Percentiles rank a stretch among this genome's conserved stretches.
phyloP scores from a whole-genome alignment of 2,797 vertebrate species.

The Chaenodraco wilsoni region DNA sequence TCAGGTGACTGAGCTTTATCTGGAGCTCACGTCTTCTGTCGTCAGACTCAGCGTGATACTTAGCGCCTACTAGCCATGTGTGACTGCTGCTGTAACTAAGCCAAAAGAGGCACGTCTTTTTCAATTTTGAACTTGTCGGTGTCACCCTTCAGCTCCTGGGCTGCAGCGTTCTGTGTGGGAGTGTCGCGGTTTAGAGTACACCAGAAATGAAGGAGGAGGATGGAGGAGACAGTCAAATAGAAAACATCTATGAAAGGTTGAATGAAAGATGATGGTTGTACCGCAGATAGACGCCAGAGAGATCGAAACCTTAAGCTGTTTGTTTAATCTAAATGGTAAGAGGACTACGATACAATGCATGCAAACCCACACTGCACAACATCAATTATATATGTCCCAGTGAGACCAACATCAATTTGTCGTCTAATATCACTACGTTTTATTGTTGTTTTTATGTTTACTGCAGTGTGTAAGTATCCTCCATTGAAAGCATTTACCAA shows the following conservation, averaged over 20 bases:
- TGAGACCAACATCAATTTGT: constrained; percentile 40
- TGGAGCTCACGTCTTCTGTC: constrained; percentile 43
- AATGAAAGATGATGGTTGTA: constrained; percentile 58
- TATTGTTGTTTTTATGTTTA: constrained; percentile 37
- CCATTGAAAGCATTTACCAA: constrained; percentile 12
- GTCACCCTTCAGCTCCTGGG: constrained; percentile 46
- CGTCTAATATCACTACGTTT: constrained; percentile 22
- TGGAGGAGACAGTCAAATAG: constrained; percentile 58
- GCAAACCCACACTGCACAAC: constrained; percentile 31
- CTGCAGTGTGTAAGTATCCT: background rate
- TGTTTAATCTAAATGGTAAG: constrained; percentile 48
- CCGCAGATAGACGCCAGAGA: constrained; percentile 46
- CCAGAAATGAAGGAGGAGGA: constrained; percentile 49
- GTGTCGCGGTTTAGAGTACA: constrained; percentile 56
- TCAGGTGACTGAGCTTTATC: constrained; percentile 50
- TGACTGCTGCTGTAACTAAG: constrained; percentile 48
- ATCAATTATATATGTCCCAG: constrained; percentile 44
- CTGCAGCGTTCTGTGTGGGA: constrained; percentile 55
- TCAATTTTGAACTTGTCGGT: constrained; percentile 35
- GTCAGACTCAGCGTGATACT: constrained; percentile 43
- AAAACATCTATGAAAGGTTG: constrained; percentile 56
- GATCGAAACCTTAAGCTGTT: constrained; percentile 52
- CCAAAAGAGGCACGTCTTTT: constrained; percentile 58
- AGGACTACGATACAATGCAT: constrained; percentile 25
- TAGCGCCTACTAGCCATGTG: constrained; percentile 46